Evolutionary conservation across 2,888 invertebrate genomes (phyloP), one percentile per base, ranked within the genome.

Genomic region (Lomographa bimaculata): DNA sequence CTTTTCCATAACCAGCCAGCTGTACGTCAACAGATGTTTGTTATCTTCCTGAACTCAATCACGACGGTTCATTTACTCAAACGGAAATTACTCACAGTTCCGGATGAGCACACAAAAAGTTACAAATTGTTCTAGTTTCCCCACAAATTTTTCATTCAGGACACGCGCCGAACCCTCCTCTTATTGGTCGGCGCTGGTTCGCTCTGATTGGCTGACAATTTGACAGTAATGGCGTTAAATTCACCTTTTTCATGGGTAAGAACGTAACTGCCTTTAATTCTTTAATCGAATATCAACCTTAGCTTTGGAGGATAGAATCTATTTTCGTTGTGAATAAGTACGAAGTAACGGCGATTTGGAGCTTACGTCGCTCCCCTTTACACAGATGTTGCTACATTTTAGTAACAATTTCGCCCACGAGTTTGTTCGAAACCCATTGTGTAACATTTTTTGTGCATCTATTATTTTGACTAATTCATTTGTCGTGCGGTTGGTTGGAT

Each of bases 171-270:
- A 57, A 58, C 61, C 43, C 44, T 47, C 40, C 65, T 37, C 61
- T 71, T 70, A 89, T 89, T 87, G 89, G 87, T 75, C 61, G 68
- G 69, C 56, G 63, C 62, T 64, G 56, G 69, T 65, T 46, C 57
- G 43, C 65, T 62, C 72, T 75, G 83, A 89, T 89, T 89, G 89
- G 89, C 87, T 60, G 54, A 76, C 81, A 79, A 79, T 83, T 84
- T 86, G 85, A 86, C 85, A 87, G 79, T 84, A 86, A 89, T 89
- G 87, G 87, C 86, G 89, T 89, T 86, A 86, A 81, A 76, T 77
- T 65, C 47, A 66, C 54, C 46, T 51, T 38, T 33, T 36, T 36
- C 26, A 34, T 18, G 32, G 39, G 48, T 3, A 69, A 70, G 26
- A 57, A 39, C 33, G 18, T 38, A 35, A 20, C 5, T 2, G 2